A percentile compares a stretch with the other conserved stretches of the same genome.
Evolutionary conservation across 53 echinoderm and acorn worm genomes (phyloP).

Genomic region (Zoroaster sp.): DNA sequence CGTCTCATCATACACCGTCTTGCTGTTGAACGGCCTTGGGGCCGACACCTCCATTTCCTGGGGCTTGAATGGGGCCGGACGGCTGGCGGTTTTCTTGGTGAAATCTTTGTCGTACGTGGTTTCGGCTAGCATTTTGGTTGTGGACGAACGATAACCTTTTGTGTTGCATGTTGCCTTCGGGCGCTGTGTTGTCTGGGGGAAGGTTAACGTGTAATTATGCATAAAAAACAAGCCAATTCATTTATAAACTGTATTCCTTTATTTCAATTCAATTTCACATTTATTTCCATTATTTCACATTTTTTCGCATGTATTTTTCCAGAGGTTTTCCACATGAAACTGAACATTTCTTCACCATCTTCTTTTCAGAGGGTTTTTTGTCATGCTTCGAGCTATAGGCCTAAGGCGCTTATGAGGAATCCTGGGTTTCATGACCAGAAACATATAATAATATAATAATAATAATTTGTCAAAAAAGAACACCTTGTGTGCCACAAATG

Average conservation of each 20-base stretch:
- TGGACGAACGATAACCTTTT: constrained; percentile 51
- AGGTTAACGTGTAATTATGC: neutral
- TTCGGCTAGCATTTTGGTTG: constrained; percentile 61
- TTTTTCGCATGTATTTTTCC: no score
- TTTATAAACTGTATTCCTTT: no score
- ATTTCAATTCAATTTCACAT: no score
- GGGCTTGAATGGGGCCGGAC: constrained; percentile 71
- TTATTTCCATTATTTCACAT: no score
- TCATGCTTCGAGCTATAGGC: neutral
- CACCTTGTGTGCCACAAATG: constrained; percentile 86
- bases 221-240: neutral
- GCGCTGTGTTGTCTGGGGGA: constrained; percentile 7
- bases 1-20: constrained; percentile 79
- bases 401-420: no score
- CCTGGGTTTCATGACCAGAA: no score
- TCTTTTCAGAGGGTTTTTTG: no score
- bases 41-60: constrained; percentile 39
- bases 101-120: constrained; percentile 80
- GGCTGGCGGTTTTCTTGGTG: constrained; percentile 56
- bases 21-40: constrained; percentile 67
- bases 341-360: no score
- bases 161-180: constrained; percentile 18
- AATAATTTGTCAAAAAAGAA: neutral
- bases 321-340: no score
- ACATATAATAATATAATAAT: no score